phyloP scores from a whole-genome alignment of 2,797 vertebrate genomes.

The Myotis pilosus region DNA sequence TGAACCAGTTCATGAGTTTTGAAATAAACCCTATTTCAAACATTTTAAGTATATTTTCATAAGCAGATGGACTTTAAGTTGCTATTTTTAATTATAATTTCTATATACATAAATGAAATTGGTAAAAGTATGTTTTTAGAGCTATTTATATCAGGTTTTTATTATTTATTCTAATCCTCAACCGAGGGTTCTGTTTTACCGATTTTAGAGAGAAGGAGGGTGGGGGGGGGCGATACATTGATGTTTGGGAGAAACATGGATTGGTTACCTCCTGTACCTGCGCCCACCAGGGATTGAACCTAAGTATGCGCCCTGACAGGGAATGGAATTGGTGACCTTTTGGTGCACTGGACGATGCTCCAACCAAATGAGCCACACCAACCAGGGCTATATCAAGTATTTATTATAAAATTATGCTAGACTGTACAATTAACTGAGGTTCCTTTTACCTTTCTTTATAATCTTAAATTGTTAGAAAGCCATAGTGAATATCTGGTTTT shows the following conservation, averaged over 20 bases:
- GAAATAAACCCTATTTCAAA: slow-evolving; percentile 14
- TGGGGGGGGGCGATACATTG: neutral
- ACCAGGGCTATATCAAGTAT: neutral
- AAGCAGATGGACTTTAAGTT: neutral
- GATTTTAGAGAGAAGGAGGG: neutral
- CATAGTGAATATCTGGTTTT: neutral
- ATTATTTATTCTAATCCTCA: neutral
- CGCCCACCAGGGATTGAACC: neutral
- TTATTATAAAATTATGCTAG: neutral
- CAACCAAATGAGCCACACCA: neutral
- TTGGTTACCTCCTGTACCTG: neutral
- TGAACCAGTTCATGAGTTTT: neutral
- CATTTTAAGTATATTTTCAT: neutral
- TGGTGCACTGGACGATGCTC: neutral
- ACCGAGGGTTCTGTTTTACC: neutral
- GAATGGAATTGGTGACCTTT: neutral
- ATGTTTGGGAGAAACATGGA: neutral
- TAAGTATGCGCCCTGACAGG: neutral
- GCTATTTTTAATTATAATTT: neutral
- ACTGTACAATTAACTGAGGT: neutral
- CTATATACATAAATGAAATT: neutral
- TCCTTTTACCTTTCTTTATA: neutral
- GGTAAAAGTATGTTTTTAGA: neutral
- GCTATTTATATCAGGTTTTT: neutral
- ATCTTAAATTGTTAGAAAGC: slow-evolving; percentile 18